Evolutionary conservation across 1,140 invertebrate genomes (phyloP).

Genomic region (Plutomurus gul): DNA sequence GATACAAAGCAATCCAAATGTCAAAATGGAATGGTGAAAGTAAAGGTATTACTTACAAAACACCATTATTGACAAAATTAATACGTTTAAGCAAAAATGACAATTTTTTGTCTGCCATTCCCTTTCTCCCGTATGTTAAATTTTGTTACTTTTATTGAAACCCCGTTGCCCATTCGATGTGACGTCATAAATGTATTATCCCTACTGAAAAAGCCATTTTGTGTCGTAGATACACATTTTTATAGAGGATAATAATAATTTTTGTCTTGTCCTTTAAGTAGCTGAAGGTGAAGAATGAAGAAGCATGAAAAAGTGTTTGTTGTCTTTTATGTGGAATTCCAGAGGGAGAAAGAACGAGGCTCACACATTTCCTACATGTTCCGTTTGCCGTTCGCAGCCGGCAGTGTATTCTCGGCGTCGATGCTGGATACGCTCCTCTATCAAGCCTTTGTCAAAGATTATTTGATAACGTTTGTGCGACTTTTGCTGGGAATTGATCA

Average conservation of each 20-base stretch:
- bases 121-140: no score
- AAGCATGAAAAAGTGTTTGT: slow-evolving; percentile 6
- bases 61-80: no score
- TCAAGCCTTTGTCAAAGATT: slow-evolving; percentile 97
- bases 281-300: not conserved
- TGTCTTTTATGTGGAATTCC: slow-evolving; percentile 55
- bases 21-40: no score
- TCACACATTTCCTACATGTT: slow-evolving; percentile 99
- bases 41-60: no score
- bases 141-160: no score
- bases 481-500: slow-evolving; percentile 94
- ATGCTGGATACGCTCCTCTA: slow-evolving; percentile 85
- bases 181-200: no score
- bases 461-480: slow-evolving; percentile 97
- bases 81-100: no score
- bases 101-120: no score
- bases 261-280: not conserved
- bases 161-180: no score
- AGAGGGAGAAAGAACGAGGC: slow-evolving; percentile 95
- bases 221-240: not conserved
- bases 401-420: slow-evolving; percentile 92
- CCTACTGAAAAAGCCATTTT: no score
- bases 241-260: not conserved
- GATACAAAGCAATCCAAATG: no score
- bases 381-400: slow-evolving; percentile 93